Evolutionary conservation across 2,113 vertebrate genomes (phyloP), one percentile per base, ranked within the genome.

Genomic region (Paraplagusia blochii): DNA sequence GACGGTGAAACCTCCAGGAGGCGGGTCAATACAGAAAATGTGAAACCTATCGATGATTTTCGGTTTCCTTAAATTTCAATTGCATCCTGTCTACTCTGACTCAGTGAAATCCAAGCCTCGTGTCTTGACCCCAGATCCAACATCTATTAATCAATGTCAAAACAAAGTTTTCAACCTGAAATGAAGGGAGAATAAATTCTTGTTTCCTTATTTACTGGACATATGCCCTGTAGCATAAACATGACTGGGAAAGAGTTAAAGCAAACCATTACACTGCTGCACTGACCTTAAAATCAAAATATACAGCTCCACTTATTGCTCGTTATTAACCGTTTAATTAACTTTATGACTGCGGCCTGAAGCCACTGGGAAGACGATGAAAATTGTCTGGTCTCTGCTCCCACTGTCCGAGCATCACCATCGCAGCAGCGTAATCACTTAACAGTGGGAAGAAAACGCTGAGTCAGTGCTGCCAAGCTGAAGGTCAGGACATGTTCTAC

Each of bases 381-480:
- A 19, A 49, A 39, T 15, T 7, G 38, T 53, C 55, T 65, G 55
- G 64, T 72, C 44, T 48, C 19, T 63, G 65, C 73, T 65, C 59
- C 61, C 72, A 63, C 64, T 54, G 69, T 63, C 16, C 18, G 61
- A 53, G 51, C n/a, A 1, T 80, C 74, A 72, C 59, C 59, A 17
- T 40, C 38, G 12, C 38, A 10, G 62, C 70, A 51, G 62, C 59
- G 71, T 66, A 73, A 83, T 80, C 69, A 72, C 76, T 84, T 79
- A 69, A 69, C 67, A 74, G 67, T 73, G 62, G 55, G 66, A 10
- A 12, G 69, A 8, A 63, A 75, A 36, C 62, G 82, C 85, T 73
- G 82, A 83, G 76, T 83, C 77, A 72, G 72, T 18, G 39, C 11
- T 34, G 56, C 53, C 54, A 55, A 40, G 54, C 69, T 36, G 63